Base-by-base conservation (phyloP, 2,888 invertebrate species). In the Micropterix aruncella region DNA sequence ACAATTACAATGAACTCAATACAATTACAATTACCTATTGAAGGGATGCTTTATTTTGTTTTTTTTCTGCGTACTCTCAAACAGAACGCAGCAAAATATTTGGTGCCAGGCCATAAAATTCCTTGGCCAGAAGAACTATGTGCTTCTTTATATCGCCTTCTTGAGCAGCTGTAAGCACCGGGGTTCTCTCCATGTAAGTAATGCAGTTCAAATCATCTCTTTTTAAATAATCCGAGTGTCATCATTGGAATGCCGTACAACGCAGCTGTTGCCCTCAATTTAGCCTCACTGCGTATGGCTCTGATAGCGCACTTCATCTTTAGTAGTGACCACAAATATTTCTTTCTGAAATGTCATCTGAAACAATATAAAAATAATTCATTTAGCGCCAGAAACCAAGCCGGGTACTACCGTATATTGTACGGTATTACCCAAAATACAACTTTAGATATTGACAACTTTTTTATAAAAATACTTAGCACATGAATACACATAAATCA, bases 351-450 rank as follows among this genome's bases (percentile, higher is more conserved):
- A 37, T n/a, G 38, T 9, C 9, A 37, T 37, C 3, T 37, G 38
- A 37, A 37, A 37, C 38, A 37, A 37, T 37, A 37, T 37, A 37
- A 37, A 37, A 37, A 37, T 37, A n/a, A n/a, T n/a, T n/a, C n/a
- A n/a, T n/a, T n/a, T n/a, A n/a, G n/a, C n/a, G n/a, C n/a, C n/a
- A n/a, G n/a, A n/a, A n/a, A n/a, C n/a, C n/a, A n/a, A n/a, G n/a
- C n/a, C n/a, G n/a, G n/a, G n/a, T n/a, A n/a, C n/a, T n/a, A n/a
- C n/a, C n/a, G n/a, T n/a, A n/a, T n/a, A n/a, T n/a, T n/a, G n/a
- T n/a, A n/a, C n/a, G n/a, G n/a, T n/a, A n/a, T n/a, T n/a, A n/a
- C n/a, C n/a, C n/a, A n/a, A n/a, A n/a, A n/a, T n/a, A n/a, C n/a
- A n/a, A n/a, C n/a, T n/a, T n/a, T n/a, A n/a, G n/a, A n/a, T n/a